Base-by-base conservation (phyloP, 2,113 vertebrate species). In the Hemiprocne comata region DNA sequence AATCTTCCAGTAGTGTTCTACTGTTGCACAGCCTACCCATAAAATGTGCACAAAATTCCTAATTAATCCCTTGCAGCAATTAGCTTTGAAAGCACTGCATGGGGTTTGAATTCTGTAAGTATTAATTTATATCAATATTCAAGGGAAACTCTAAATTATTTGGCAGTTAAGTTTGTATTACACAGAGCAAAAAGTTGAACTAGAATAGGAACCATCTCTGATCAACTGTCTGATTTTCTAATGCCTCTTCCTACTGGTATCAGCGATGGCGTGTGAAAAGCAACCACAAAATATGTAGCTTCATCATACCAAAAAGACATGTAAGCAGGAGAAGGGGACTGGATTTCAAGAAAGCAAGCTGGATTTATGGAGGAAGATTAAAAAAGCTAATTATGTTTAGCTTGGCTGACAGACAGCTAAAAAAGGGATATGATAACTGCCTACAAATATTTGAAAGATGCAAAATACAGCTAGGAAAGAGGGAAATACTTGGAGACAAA, bases 301-400 rank as follows among this genome's bases (percentile, higher is more conserved):
- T 88, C 79, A 91, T 90, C 91, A 93, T 94, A 80, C 85, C 93
- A 91, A 75, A 94, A 54, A 81, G 96, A 90, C 87, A 92, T 18
- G 17, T 94, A 90, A 96, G 69, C 36, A 94, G 69, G 53, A 93
- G 85, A 94, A 93, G 33, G 48, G 53, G 57, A 72, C 94, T 96
- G 93, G 75, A 90, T 93, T 95, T 96, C 89, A 88, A 91, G 87
- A 95, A 90, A 93, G 89, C 61, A 92, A 90, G 80, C 66, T 93
- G 87, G 82, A 94, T 96, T 95, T 96, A 94, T 88, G 79, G 69
- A 93, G 62, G 83, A 93, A 96, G 94, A 97, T 96, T 94, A 79
- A 94, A 96, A 96, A 92, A 94, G 69, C 89, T 91, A 96, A 95
- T 96, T 96, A 90, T 97, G 85, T 95, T 97, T 97, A 92, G 81